Conservation (phyloP, 2,113 vertebrate species). For the Camelus dromedarius region DNA sequence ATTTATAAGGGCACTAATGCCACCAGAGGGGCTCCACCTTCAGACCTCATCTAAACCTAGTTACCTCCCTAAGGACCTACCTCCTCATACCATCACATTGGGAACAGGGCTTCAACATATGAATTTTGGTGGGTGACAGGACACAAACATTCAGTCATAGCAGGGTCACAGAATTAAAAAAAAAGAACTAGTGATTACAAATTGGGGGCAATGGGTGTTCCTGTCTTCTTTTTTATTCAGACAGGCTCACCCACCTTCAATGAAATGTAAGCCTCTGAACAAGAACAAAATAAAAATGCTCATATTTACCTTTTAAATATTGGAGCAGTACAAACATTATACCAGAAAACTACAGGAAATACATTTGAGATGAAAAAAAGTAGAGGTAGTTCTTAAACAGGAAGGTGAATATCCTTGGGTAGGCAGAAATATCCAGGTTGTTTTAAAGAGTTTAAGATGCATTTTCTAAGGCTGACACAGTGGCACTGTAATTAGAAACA, state of each 20-base stretch:
- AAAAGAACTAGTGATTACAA: not conserved
- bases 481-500: slow-evolving; percentile 82
- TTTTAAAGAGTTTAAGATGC: slow-evolving; percentile 68
- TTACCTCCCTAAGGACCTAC: not conserved
- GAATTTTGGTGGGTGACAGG: not conserved
- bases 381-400: slow-evolving; percentile 20
- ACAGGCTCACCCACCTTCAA: not conserved
- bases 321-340: not conserved
- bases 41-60: not conserved
- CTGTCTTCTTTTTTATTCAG: not conserved
- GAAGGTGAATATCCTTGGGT: slow-evolving; percentile 29
- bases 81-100: not conserved
- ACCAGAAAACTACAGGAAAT: slow-evolving; percentile 11
- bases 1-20: not conserved
- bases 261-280: not conserved
- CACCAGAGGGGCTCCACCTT: not conserved
- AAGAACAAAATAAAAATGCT: slow-evolving; percentile 24
- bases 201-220: not conserved
- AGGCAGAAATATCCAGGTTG: slow-evolving; percentile 44
- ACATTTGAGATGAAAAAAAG: slow-evolving; percentile 29
- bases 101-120: not conserved
- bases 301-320: not conserved
- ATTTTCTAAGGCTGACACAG: slow-evolving; percentile 81
- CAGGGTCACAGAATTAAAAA: not conserved
- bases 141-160: not conserved